Conservation (phyloP, 2,113 vertebrate species). For the Channa argus region DNA sequence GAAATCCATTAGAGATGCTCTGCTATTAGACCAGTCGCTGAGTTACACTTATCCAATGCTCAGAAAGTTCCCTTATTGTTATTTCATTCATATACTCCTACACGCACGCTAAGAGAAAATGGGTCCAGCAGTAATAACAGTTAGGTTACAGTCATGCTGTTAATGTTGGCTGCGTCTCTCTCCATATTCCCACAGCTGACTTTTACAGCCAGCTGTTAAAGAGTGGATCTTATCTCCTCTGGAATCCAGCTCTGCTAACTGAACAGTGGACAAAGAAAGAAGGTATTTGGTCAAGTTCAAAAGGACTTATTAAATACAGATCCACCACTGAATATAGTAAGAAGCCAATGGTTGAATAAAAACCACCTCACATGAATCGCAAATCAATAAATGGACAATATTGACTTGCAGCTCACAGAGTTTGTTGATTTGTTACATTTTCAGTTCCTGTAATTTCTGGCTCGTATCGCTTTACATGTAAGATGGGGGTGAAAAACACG, state of each 20-base stretch:
- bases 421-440: no score
- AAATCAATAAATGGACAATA: no score
- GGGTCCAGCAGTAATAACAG: slow-evolving; percentile 3
- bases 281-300: background rate
- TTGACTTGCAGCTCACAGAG: no score
- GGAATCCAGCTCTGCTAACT: background rate
- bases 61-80: slow-evolving; percentile 4
- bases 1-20: background rate
- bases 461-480: no score
- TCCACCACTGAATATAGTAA: background rate
- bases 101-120: slow-evolving; percentile 19
- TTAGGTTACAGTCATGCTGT: slow-evolving; percentile 11
- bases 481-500: no score
- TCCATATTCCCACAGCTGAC: background rate
- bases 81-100: slow-evolving; percentile 12
- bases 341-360: background rate
- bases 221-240: slow-evolving; percentile 1
- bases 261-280: background rate
- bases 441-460: no score
- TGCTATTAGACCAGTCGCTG: slow-evolving; percentile 9
- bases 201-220: background rate
- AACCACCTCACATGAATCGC: background rate
- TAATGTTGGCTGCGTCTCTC: background rate
- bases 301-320: background rate
- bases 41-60: slow-evolving; percentile 18